Base-by-base conservation (phyloP, 2,113 vertebrate species). In the Glaucomys volans region DNA sequence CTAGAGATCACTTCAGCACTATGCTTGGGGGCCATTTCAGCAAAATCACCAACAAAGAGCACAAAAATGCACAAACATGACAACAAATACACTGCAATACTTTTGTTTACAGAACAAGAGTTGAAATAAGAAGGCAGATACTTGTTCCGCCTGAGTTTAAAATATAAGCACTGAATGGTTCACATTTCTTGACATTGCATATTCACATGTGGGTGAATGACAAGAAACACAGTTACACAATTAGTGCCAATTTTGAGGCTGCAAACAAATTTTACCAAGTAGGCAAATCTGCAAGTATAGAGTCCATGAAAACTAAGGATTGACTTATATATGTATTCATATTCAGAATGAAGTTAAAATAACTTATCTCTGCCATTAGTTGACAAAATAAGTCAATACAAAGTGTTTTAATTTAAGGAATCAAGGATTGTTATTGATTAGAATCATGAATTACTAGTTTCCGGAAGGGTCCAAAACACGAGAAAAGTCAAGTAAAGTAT, bases 341-440 rank as follows among this genome's bases (percentile, higher is more conserved):
- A 87, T 64, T 24, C 30, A 91, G 10, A 94, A 87, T 69, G 83
- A 87, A 74, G 47, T 12, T 57, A 4, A 57, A 91, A 84, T 26
- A 50, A 30, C 62, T 90, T 71, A 87, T 94, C 71, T 92, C 77
- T 91, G 7, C 22, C 22, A 85, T 47, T 44, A 69, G 10, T 4
- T 14, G 81, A 94, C 2, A 85, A 85, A 84, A 50, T 42, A 83
- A 54, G 72, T 92, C 37, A 57, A 72, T 71, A 82, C 28, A 57
- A 92, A 93, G 4, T 50, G 14, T n/a, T 74, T 66, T 62, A 66
- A 90, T 79, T 72, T 59, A 93, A 93, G 59, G 87, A 97, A 80
- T 87, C 2, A 24, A 84, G n/a, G 64, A 86, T 40, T 95, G 14
- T 24, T 82, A 86, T 47, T 72, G 52, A 82, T 72, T 96, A 71